Conservation (phyloP, 2,797 vertebrate species). For the Sciurus vulgaris region DNA sequence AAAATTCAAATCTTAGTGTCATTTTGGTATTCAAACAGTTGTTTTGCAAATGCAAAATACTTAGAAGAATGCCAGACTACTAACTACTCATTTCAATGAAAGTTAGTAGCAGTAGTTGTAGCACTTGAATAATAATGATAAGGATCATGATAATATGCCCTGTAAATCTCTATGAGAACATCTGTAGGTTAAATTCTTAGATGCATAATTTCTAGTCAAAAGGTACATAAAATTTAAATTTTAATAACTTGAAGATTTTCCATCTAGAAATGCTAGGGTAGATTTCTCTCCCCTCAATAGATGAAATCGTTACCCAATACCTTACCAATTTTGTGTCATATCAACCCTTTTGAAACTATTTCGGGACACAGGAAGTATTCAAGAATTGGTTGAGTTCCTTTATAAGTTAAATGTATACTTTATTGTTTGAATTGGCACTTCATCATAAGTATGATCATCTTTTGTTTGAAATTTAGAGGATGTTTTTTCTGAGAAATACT, state of each 20-base stretch:
- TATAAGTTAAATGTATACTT: background rate
- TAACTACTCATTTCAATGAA: background rate
- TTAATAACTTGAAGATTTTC: slow-evolving; percentile 1
- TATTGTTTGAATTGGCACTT: background rate
- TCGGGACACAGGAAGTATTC: background rate
- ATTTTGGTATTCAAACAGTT: background rate
- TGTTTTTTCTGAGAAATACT: background rate
- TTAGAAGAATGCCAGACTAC: background rate
- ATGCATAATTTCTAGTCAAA: background rate
- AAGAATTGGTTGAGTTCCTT: background rate
- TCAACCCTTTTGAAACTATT: background rate
- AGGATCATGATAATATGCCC: background rate
- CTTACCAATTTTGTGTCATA: background rate
- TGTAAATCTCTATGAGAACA: background rate
- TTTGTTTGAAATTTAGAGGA: background rate
- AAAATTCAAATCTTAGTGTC: background rate
- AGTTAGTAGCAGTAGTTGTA: background rate
- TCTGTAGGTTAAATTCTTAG: background rate
- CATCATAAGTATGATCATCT: background rate
- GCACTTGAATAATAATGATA: background rate
- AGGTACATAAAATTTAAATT: background rate
- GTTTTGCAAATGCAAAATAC: background rate
- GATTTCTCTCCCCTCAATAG: background rate
- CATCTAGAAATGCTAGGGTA: background rate
- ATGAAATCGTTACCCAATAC: background rate